Evolutionary conservation across 1,140 invertebrate species (phyloP).

Genomic region (Popillia japonica): DNA sequence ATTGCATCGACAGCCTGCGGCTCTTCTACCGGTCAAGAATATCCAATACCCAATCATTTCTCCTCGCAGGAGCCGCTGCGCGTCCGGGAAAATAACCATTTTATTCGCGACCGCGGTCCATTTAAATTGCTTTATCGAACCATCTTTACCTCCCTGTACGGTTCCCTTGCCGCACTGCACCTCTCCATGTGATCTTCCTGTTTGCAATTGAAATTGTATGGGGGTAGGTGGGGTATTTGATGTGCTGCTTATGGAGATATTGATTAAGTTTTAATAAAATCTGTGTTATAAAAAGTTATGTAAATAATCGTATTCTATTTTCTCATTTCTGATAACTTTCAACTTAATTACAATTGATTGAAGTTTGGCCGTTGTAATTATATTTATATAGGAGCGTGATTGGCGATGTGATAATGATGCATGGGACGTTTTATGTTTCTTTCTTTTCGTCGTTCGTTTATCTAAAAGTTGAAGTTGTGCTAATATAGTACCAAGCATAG

Average conservation of each 20-base stretch:
- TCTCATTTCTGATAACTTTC: too few species aligned
- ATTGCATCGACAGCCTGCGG: slow-evolving; percentile 48
- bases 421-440: too few species aligned
- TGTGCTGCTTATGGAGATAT: background rate
- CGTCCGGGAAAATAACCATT: slow-evolving; percentile 49
- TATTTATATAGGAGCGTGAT: too few species aligned
- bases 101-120: slow-evolving; percentile 46
- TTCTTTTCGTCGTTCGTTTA: too few species aligned
- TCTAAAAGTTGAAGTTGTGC: too few species aligned
- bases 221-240: background rate
- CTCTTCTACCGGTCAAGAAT: slow-evolving; percentile 48
- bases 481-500: too few species aligned
- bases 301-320: too few species aligned
- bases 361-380: too few species aligned
- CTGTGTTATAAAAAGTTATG: background rate
- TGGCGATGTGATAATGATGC: too few species aligned
- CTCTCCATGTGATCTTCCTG: background rate
- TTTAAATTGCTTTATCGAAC: slow-evolving; percentile 41
- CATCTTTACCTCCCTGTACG: background rate
- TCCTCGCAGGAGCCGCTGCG: slow-evolving; percentile 34
- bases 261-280: background rate
- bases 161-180: background rate
- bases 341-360: too few species aligned
- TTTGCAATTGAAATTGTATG: slow-evolving; percentile 15
- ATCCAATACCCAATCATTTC: slow-evolving; percentile 48